These are phyloP conservation scores for Oxyura jamaicensis DNA, from an alignment of 2,113 vertebrate species.

Conservation along the genomic window DNA sequence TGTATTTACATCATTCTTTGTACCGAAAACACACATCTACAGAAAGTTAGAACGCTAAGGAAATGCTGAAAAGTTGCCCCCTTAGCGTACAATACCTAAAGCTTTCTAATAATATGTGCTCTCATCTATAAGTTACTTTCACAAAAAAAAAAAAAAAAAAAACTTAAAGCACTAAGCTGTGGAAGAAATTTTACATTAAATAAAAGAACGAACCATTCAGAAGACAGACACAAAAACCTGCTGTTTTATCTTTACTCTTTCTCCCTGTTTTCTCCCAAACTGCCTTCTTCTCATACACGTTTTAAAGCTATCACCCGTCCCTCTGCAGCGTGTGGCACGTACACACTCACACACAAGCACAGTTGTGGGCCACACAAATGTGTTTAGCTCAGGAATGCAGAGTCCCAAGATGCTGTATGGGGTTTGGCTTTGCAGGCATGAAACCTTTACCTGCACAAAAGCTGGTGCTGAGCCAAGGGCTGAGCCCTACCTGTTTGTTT, in stretches of 20 bases:
- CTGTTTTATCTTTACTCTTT: neutral
- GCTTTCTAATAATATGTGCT: conserved; percentile 1
- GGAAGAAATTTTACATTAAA: neutral
- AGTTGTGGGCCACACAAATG: neutral
- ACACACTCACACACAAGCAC: neutral
- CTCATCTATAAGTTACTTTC: conserved; percentile 15
- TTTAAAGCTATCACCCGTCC: neutral
- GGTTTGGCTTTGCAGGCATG: neutral
- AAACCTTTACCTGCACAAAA: neutral
- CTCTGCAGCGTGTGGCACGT: neutral
- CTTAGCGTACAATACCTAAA: neutral
- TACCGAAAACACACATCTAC: neutral
- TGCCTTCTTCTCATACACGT: neutral
- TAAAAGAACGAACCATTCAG: neutral
- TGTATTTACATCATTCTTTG: neutral
- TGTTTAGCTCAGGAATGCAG: neutral
- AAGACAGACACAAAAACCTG: neutral
- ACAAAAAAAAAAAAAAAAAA: conserved; percentile 24
- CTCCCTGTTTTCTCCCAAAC: neutral
- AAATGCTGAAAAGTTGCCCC: conserved; percentile 6
- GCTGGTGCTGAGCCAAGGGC: neutral
- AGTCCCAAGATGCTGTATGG: neutral
- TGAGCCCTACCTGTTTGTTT: neutral
- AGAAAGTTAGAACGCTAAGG: neutral
- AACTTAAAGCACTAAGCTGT: neutral